Conservation (phyloP, 2,888 invertebrate genomes). For the Acanthococcus lagerstroemiae region DNA sequence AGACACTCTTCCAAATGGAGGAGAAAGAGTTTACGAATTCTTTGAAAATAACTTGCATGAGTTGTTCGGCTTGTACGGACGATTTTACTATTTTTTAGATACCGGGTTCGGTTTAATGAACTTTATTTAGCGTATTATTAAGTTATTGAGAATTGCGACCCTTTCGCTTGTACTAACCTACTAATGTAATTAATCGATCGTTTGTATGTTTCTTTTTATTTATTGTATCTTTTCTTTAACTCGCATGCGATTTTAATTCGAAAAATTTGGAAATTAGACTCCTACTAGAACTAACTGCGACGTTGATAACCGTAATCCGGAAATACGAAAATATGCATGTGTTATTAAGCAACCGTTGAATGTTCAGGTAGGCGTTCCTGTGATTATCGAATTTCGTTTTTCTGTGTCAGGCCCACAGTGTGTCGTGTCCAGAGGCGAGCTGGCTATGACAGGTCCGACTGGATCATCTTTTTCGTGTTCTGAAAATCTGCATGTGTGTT, state of each 20-base stretch:
- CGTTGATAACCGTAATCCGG: conserved; percentile 19
- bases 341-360: conserved; percentile 21
- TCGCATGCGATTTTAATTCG: conserved; percentile 17
- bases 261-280: conserved; percentile 14
- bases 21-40: no score
- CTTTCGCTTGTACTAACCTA: neutral
- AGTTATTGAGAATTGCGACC: neutral
- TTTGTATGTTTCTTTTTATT: neutral
- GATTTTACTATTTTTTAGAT: neutral
- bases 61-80: no score
- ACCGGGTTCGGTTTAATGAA: neutral
- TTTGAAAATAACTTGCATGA: no score
- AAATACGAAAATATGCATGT: conserved; percentile 19
- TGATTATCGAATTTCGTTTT: no score
- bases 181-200: neutral
- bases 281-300: conserved; percentile 12
- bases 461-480: no score
- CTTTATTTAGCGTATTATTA: neutral
- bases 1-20: no score
- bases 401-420: no score
- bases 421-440: no score
- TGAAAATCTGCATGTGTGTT: no score
- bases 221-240: neutral
- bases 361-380: conserved; percentile 8
- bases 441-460: no score